Percentiles rank a stretch among this genome's conserved stretches.
Conservation (phyloP, 2,113 vertebrate genomes). For the Sebastes schlegelii region DNA sequence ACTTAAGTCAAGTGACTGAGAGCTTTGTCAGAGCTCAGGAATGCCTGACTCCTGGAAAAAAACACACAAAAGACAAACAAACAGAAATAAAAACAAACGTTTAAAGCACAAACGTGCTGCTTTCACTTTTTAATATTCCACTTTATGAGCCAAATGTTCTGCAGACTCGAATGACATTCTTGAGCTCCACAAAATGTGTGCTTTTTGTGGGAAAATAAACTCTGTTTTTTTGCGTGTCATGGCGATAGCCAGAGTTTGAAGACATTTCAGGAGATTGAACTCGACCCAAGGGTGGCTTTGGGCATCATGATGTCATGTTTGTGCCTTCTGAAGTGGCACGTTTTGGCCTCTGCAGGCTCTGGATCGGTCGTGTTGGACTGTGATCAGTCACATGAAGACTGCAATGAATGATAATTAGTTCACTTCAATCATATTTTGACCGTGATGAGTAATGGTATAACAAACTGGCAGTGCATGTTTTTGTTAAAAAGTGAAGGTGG, state of each 20-base stretch:
- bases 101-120: constrained; percentile 1
- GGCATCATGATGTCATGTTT: constrained; percentile 59
- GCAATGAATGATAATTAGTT: constrained; percentile 13
- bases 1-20: constrained; percentile 30
- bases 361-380: constrained; percentile 13
- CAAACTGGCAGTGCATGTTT: not conserved
- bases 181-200: constrained; percentile 20
- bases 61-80: constrained; percentile 49
- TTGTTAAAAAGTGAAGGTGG: constrained; percentile 20
- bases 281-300: constrained; percentile 31
- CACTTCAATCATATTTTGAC: constrained; percentile 19
- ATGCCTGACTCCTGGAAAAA: constrained; percentile 44
- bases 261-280: constrained; percentile 52
- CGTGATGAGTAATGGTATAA: not conserved
- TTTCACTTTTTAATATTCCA: constrained; percentile 29
- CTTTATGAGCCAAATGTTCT: constrained; percentile 25
- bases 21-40: constrained; percentile 43
- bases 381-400: constrained; percentile 25
- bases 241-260: constrained; percentile 38
- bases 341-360: constrained; percentile 5
- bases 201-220: constrained; percentile 40
- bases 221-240: constrained; percentile 26
- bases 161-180: constrained; percentile 30
- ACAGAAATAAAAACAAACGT: constrained; percentile 51
- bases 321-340: constrained; percentile 47